Conservation (phyloP, 2,113 vertebrate species). For the Aspidoscelis tigris region DNA sequence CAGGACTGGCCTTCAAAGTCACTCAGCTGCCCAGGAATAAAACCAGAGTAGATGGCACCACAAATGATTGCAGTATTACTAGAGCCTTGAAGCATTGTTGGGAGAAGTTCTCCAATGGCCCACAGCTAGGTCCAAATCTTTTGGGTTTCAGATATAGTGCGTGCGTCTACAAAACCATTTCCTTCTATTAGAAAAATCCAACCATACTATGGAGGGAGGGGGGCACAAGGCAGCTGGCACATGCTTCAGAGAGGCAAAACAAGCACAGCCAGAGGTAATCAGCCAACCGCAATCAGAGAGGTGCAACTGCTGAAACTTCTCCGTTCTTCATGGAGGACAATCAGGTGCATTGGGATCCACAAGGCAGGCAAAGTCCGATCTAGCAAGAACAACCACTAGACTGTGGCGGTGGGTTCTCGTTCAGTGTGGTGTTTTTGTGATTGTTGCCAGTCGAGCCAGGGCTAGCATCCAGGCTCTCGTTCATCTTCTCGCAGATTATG, state of each 20-base stretch:
- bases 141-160: not conserved
- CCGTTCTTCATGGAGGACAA: not conserved
- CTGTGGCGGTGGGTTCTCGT: slow-evolving; percentile 72
- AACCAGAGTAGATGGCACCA: not conserved
- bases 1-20: not conserved
- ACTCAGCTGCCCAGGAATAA: not conserved
- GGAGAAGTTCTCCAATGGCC: not conserved
- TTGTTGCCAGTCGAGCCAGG: slow-evolving; percentile 69
- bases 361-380: slow-evolving; percentile 13
- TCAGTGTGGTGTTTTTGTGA: slow-evolving; percentile 69
- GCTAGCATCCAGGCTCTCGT: slow-evolving; percentile 83
- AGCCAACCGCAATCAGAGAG: not conserved
- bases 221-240: slow-evolving; percentile 5
- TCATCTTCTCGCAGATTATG: slow-evolving; percentile 93
- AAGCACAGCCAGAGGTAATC: slow-evolving; percentile 10
- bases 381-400: slow-evolving; percentile 83
- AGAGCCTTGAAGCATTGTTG: not conserved
- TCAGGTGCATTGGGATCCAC: not conserved
- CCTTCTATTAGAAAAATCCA: not conserved
- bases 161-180: not conserved
- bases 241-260: slow-evolving; percentile 14
- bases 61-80: not conserved
- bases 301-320: not conserved
- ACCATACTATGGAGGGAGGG: not conserved
- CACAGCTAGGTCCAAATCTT: not conserved